Percentiles rank a stretch among this genome's conserved stretches.
Evolutionary conservation across 2,113 vertebrate genomes (phyloP).

Genomic region (Istiophorus platypterus): DNA sequence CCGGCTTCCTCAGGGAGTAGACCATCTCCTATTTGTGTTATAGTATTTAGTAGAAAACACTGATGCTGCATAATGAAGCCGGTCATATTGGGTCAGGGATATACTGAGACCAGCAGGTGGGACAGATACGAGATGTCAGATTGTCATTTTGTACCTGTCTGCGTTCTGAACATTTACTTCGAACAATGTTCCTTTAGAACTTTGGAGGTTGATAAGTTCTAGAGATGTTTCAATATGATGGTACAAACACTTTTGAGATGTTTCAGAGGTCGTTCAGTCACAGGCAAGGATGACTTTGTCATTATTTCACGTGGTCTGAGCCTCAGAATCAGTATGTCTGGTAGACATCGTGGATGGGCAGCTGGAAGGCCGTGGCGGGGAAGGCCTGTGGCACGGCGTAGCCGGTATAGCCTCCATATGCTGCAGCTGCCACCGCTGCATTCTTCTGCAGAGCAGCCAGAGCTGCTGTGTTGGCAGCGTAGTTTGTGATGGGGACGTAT

Average conservation of each 20-base stretch:
- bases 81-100: conserved; percentile 11
- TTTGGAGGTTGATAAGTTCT: conserved; percentile 33
- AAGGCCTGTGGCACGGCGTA: conserved; percentile 94
- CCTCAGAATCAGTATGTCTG: conserved; percentile 90
- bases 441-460: conserved; percentile 98
- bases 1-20: conserved; percentile 10
- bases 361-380: conserved; percentile 90
- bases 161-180: conserved; percentile 40
- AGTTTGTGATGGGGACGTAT: conserved; percentile 91
- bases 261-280: conserved; percentile 52
- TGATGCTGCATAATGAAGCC: conserved; percentile 21
- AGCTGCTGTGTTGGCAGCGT: conserved; percentile 86
- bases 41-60: conserved; percentile 22
- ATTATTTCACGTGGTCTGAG: conserved; percentile 19
- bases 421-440: conserved; percentile 83
- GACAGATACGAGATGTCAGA: conserved; percentile 28
- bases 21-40: conserved; percentile 21
- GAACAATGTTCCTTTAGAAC: conserved; percentile 28
- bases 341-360: conserved; percentile 95
- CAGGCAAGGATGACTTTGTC: conserved; percentile 27
- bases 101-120: conserved; percentile 8
- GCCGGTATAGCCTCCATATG: conserved; percentile 89
- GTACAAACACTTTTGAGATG: conserved; percentile 33
- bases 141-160: conserved; percentile 34
- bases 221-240: conserved; percentile 39